A percentile compares a stretch with the other conserved stretches of the same genome.
Conservation (phyloP, 2,888 invertebrate species). For the Drosophila silvestris region DNA sequence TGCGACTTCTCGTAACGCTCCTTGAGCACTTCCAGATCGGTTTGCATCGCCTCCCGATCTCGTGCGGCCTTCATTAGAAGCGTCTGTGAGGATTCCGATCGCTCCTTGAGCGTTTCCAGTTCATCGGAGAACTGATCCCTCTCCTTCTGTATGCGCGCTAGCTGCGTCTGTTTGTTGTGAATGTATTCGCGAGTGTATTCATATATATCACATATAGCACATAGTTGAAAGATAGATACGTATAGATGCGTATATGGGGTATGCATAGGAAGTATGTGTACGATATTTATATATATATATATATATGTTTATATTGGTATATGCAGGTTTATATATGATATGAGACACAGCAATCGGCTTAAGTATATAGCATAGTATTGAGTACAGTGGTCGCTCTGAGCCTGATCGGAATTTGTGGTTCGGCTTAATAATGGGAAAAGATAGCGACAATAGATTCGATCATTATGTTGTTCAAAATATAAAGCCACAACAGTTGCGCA, state of each 20-base stretch:
- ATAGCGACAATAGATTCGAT: background rate
- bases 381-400: slow-evolving; percentile 1
- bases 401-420: background rate
- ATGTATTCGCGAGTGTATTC: slow-evolving; percentile 27
- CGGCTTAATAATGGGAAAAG: background rate
- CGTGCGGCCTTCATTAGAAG: slow-evolving; percentile 93
- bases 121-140: slow-evolving; percentile 93
- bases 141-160: slow-evolving; percentile 95
- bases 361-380: background rate
- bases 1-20: slow-evolving; percentile 96
- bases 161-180: slow-evolving; percentile 87
- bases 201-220: slow-evolving; percentile 38
- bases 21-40: slow-evolving; percentile 94
- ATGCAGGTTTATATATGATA: slow-evolving; percentile 24
- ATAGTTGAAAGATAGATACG: slow-evolving; percentile 71
- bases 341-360: slow-evolving; percentile 17
- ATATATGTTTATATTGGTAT: slow-evolving; percentile 1
- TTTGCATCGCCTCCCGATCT: slow-evolving; percentile 93
- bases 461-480: background rate
- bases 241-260: slow-evolving; percentile 43
- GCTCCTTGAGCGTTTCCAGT: slow-evolving; percentile 92
- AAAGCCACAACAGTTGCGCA: background rate
- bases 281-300: slow-evolving; percentile 23
- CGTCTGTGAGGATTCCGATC: slow-evolving; percentile 92
- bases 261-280: slow-evolving; percentile 59